These are phyloP conservation scores for Podiceps cristatus DNA, from an alignment of 2,113 vertebrate genomes.

Conservation along the genomic window DNA sequence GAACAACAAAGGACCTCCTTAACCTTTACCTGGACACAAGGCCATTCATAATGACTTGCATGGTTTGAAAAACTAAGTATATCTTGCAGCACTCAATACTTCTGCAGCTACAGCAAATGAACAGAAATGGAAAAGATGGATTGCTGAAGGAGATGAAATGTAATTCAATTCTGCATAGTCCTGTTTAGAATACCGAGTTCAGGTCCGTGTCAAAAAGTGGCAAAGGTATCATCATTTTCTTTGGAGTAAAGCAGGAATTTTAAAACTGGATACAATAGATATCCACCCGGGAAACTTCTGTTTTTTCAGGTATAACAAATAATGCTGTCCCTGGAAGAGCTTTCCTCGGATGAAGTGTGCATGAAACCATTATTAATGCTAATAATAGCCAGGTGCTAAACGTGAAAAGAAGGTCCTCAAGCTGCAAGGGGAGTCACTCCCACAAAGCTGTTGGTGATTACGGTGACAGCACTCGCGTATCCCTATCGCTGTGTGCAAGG, in stretches of 20 bases:
- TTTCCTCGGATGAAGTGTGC: slow-evolving; percentile 6
- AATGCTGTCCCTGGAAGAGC: neutral
- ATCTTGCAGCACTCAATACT: slow-evolving; percentile 69
- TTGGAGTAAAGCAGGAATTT: slow-evolving; percentile 60
- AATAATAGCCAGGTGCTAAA: neutral
- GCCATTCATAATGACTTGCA: slow-evolving; percentile 82
- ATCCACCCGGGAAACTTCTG: slow-evolving; percentile 18
- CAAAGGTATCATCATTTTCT: slow-evolving; percentile 66
- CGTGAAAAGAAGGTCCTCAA: neutral
- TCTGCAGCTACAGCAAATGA: slow-evolving; percentile 72
- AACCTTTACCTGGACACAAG: slow-evolving; percentile 84
- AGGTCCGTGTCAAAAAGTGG: slow-evolving; percentile 56
- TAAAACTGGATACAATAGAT: slow-evolving; percentile 39
- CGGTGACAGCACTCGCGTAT: accelerated
- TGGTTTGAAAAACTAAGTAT: slow-evolving; percentile 75
- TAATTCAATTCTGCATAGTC: slow-evolving; percentile 77
- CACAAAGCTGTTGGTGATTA: neutral
- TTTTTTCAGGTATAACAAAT: slow-evolving; percentile 59
- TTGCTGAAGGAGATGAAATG: slow-evolving; percentile 66
- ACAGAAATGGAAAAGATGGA: slow-evolving; percentile 73
- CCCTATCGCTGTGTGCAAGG: neutral
- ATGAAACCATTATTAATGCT: slow-evolving; percentile 27
- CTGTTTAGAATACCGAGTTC: slow-evolving; percentile 77
- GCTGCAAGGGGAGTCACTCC: neutral
- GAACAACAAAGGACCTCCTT: slow-evolving; percentile 85